These are phyloP conservation scores for Willisornis vidua DNA, from an alignment of 2,113 vertebrate genomes.

Conservation along the genomic window DNA sequence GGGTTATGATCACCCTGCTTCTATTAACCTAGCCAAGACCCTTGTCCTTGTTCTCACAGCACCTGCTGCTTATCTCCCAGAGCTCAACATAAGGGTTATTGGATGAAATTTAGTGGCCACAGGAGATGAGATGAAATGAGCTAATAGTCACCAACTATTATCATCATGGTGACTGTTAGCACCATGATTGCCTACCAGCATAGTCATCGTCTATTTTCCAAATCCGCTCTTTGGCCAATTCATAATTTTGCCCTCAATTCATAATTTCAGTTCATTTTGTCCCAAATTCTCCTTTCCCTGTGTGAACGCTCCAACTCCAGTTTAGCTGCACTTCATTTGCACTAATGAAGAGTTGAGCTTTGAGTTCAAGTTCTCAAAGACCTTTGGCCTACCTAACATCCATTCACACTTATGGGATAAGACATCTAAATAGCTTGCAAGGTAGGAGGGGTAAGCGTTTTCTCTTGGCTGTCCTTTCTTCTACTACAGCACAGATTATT, in stretches of 20 bases:
- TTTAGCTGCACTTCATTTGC: not conserved
- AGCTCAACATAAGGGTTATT: not conserved
- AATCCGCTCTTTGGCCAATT: not conserved
- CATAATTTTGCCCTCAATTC: not conserved
- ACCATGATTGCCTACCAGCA: not conserved
- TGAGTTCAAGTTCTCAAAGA: not conserved
- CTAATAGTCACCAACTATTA: not conserved
- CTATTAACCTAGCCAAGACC: not conserved
- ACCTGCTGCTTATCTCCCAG: not conserved
- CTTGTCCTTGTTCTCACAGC: not conserved
- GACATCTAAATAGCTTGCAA: not conserved
- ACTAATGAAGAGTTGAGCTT: not conserved
- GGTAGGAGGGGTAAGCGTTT: not conserved
- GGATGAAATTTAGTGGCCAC: not conserved
- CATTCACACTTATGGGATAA: not conserved
- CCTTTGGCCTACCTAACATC: not conserved
- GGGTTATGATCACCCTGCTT: not conserved
- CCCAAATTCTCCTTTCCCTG: not conserved
- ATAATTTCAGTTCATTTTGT: not conserved
- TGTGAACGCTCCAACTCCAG: fast-evolving
- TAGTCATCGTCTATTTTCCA: not conserved
- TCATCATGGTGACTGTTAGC: not conserved
- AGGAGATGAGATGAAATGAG: not conserved
- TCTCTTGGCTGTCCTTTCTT: not conserved
- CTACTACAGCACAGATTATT: not conserved